Percentiles rank a stretch among this genome's conserved stretches.
Conservation (phyloP, 2,797 vertebrate genomes). For the Limosa lapponica region DNA sequence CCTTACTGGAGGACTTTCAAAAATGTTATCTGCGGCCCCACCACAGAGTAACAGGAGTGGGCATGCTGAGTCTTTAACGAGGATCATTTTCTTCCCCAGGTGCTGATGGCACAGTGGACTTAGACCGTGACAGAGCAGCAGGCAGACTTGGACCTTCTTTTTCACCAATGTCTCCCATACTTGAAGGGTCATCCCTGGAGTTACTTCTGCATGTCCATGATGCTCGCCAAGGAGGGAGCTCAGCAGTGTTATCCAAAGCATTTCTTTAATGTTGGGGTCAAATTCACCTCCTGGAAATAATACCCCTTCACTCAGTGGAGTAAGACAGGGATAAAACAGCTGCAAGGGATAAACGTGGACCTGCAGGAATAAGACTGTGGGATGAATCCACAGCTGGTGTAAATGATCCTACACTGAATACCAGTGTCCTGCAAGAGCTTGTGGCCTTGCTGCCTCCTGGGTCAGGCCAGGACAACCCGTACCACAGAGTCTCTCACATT, state of each 20-base stretch:
- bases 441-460: background rate
- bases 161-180: rapidly evolving
- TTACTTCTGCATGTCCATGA: background rate
- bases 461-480: background rate
- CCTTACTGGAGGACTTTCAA: background rate
- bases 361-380: background rate
- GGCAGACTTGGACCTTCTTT: background rate
- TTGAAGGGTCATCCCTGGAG: background rate
- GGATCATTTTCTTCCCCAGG: background rate
- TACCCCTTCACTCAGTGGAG: background rate
- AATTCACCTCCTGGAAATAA: background rate
- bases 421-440: background rate
- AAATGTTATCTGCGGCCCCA: background rate
- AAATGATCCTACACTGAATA: background rate
- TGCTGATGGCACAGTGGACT: background rate
- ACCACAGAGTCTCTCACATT: background rate
- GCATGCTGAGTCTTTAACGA: background rate
- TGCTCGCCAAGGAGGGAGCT: background rate
- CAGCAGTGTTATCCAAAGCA: background rate
- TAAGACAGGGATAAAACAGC: background rate
- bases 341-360: background rate
- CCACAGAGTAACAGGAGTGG: background rate
- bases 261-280: background rate
- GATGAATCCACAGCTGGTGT: background rate
- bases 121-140: background rate